A percentile compares a stretch with the other conserved stretches of the same genome.
Conservation (phyloP, 2,888 invertebrate species). For the Troides aeacus region DNA sequence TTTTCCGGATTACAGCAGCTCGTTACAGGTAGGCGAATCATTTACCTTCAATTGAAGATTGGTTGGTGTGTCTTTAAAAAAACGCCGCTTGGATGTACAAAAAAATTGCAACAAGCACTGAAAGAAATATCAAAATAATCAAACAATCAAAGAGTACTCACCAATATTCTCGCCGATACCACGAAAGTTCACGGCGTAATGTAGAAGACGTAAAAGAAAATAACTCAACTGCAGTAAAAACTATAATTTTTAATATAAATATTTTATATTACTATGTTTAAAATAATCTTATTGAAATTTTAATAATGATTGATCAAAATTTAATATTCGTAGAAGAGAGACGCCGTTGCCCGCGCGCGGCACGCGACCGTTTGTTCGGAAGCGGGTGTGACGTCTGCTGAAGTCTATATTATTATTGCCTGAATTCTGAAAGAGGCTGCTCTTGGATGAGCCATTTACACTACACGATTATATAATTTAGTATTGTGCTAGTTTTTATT, state of each 20-base stretch:
- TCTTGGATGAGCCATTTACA: slow-evolving; percentile 44
- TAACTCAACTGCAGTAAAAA: neutral
- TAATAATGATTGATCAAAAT: slow-evolving; percentile 4
- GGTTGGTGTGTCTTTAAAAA: no score
- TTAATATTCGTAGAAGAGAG: slow-evolving; percentile 37
- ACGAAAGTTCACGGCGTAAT: neutral
- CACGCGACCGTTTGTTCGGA: slow-evolving; percentile 45
- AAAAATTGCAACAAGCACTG: no score
- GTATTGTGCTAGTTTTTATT: no score
- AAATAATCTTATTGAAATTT: no score
- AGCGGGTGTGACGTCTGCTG: slow-evolving; percentile 54
- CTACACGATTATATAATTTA: slow-evolving; percentile 35
- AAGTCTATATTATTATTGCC: slow-evolving; percentile 47
- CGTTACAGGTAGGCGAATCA: no score
- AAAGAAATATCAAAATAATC: no score
- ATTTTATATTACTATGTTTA: no score
- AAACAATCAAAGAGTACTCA: neutral
- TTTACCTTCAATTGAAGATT: no score
- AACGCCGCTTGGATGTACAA: no score
- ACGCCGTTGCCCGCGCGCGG: slow-evolving; percentile 35
- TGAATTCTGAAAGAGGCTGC: slow-evolving; percentile 46
- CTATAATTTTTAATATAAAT: no score
- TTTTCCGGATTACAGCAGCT: no score
- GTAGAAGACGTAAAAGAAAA: no score
- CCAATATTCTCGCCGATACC: neutral